Evolutionary conservation across 2,113 vertebrate genomes (phyloP), one percentile per base, ranked within the genome.

Genomic region (Micronycteris hirsuta): DNA sequence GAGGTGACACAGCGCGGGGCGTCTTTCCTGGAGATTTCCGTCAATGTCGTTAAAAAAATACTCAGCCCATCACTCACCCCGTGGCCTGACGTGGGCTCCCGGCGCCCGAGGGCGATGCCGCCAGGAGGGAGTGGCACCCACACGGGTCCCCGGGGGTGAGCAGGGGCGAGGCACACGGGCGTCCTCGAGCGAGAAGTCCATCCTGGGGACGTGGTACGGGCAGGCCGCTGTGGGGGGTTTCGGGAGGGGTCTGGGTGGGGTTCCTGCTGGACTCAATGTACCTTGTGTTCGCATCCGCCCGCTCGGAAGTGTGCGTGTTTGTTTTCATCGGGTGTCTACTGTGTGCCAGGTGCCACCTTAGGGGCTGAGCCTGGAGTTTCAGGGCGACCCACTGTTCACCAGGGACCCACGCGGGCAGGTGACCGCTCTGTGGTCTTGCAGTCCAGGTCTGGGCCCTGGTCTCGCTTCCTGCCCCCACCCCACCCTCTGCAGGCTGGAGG

Each of bases 91-190:
- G 11, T 13, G 17, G 43, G 63, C 58, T 22, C 20, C 68, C 36
- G 2, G 0, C 1, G 24, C 13, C 56, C 41, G n/a, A 5, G 16
- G 74, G 41, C 56, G 24, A 36, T 8, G 28, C 6, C 10, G 0
- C 1, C 0, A 0, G 26, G n/a, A 38, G 20, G 33, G 36, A 67
- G 36, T 0, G 5, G 26, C 38, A 4, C 14, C 12, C 61, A 4
- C n/a, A 3, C 0, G 22, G 11, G 5, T 58, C n/a, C 82, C 82
- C 19, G 3, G 4, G 58, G 28, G 6, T 14, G 65, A 15, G 49
- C 7, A 31, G 22, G 2, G 56, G 52, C 52, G n/a, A 43, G 0
- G 24, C 9, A 7, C 8, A 0, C n/a, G 2, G 1, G 4, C 28
- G 63, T 36, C 45, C 71, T 20, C 15, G 36, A 3, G 8, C 14